Evolutionary conservation across 2,888 invertebrate species (phyloP), one percentile per base, ranked within the genome.

Genomic region (Tachina grossa): DNA sequence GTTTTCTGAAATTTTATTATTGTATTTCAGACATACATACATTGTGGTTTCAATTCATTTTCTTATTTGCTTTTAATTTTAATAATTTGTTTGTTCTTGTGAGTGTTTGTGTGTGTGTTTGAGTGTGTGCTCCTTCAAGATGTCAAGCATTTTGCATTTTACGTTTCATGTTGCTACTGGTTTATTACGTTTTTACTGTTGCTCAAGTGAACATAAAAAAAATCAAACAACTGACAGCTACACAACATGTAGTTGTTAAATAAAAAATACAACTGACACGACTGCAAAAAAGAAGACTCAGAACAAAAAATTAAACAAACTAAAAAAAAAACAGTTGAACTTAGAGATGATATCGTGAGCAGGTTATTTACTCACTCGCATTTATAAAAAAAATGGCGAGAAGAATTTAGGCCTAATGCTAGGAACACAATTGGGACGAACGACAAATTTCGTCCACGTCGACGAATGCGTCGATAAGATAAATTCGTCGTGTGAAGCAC

Each of bases 91-190:
- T 16, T 59, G 59, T 41, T 68, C 65, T 51, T 61, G 39, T 61
- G 51, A 43, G 39, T 49, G 57, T 59, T 61, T 31, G 31, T 31
- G 0, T 6, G 31, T 31, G 31, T 6, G 31, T 31, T 31, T 31
- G 31, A 31, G 1, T 59, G 31, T 31, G 31, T 31, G 31, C 31
- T 31, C 6, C 57, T 78, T 68, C 43, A 16, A 51, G 69, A 43
- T 71, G 69, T 78, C 69, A 78, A 53, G 59, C 68, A 59, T 61
- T 69, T 61, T 71, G 51, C 61, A 71, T 78, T 69, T 71, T 71
- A 45, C 61, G 22, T n/a, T 63, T 61, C 43, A 19, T 61, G 61
- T 53, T 71, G 78, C 61, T 71, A 78, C 69, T 71, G 61, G 43
- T 16, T 66, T 53, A 39, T 53, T 43, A 53, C 9, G 22, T 74